Conservation (phyloP, 2,888 invertebrate genomes). For the Furcula furcula region DNA sequence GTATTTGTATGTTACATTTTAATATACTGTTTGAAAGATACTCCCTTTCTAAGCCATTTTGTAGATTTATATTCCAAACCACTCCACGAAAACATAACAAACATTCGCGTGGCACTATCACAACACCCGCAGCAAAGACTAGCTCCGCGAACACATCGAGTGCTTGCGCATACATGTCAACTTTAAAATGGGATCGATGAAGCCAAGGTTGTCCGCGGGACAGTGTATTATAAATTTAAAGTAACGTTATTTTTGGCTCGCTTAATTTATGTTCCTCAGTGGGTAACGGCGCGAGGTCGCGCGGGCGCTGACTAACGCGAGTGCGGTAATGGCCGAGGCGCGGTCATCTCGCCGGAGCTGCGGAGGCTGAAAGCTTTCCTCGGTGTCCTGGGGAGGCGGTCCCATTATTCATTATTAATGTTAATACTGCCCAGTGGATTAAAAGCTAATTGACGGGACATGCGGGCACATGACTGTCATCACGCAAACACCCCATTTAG, state of each 20-base stretch:
- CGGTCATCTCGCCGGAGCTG: slow-evolving; percentile 34
- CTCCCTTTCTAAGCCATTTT: too few species aligned
- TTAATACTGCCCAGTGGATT: slow-evolving; percentile 33
- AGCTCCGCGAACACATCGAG: not conserved
- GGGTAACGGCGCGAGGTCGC: not conserved
- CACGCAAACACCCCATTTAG: too few species aligned
- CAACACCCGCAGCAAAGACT: not conserved
- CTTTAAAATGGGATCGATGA: not conserved
- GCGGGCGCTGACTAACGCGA: slow-evolving; percentile 1
- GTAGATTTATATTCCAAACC: too few species aligned
- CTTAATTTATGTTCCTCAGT: slow-evolving; percentile 9
- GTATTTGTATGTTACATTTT: too few species aligned
- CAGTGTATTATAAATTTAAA: slow-evolving; percentile 36
- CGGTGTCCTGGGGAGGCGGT: slow-evolving; percentile 12
- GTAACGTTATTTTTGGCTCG: slow-evolving; percentile 34
- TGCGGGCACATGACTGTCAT: not conserved
- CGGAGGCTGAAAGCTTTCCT: slow-evolving; percentile 2
- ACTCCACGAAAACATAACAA: too few species aligned
- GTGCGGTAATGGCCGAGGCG: slow-evolving; percentile 14
- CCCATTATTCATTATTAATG: slow-evolving; percentile 50
- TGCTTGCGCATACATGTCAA: not conserved
- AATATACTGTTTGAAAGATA: too few species aligned
- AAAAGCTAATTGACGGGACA: slow-evolving; percentile 23
- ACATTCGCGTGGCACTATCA: not conserved
- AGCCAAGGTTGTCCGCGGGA: not conserved